Conservation (phyloP, 2,113 vertebrate species). For the Oncorhynchus mykiss region DNA sequence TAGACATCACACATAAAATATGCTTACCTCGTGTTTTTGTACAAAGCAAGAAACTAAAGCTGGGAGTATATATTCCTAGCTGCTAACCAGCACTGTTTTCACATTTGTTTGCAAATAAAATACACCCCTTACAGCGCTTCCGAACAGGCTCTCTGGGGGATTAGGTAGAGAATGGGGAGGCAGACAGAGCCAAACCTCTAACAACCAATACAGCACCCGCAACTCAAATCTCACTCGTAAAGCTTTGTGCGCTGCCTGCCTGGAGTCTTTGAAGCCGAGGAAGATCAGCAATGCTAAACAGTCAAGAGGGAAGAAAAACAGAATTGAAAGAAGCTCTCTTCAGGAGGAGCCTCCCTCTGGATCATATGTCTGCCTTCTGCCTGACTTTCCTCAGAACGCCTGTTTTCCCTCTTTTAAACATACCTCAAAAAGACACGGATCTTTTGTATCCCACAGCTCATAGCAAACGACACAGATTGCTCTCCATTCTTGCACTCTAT, state of each 20-base stretch:
- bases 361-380: conserved; percentile 49
- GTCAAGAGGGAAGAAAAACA: conserved; percentile 15
- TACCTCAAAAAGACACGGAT: conserved; percentile 30
- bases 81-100: conserved; percentile 51
- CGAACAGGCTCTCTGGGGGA: conserved; percentile 33
- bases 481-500: conserved; percentile 11
- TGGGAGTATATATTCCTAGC: conserved; percentile 26
- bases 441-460: conserved; percentile 17
- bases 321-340: conserved; percentile 27
- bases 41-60: conserved; percentile 21
- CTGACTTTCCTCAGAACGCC: conserved; percentile 15
- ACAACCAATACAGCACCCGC: not conserved
- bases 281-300: conserved; percentile 10
- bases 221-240: conserved; percentile 10
- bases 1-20: conserved; percentile 18
- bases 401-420: conserved; percentile 29
- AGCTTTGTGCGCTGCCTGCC: conserved; percentile 11
- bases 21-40: conserved; percentile 17
- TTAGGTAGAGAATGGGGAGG: not conserved
- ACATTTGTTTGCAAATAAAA: conserved; percentile 65
- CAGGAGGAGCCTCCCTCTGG: conserved; percentile 19
- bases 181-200: not conserved
- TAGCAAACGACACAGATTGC: conserved; percentile 6
- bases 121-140: conserved; percentile 30
- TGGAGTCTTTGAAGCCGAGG: not conserved